phyloP scores from a whole-genome alignment of 2,113 vertebrate genomes.

The Promerops cafer region DNA sequence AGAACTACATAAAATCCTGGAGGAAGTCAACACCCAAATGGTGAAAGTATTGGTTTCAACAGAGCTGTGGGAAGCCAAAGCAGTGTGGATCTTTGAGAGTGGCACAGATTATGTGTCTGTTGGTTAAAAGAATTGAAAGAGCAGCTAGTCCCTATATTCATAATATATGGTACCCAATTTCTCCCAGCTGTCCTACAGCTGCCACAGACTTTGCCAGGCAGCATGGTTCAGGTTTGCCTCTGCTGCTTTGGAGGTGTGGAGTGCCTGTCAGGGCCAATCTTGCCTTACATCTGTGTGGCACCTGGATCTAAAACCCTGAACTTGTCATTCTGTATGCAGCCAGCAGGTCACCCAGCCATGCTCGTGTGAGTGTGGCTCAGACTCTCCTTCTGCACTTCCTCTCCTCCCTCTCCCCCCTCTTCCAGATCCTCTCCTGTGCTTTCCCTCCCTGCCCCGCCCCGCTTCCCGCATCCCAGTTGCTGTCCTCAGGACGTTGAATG shows the following conservation, averaged over 20 bases:
- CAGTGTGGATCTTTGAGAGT: not conserved
- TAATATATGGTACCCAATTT: not conserved
- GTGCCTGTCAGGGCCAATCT: not conserved
- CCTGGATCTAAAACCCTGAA: not conserved
- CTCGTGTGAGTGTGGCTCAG: fast-evolving
- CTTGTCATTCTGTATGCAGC: not conserved
- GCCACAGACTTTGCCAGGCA: not conserved
- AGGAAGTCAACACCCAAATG: not conserved
- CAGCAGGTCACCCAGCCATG: not conserved
- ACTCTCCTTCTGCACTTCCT: not conserved
- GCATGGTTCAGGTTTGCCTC: not conserved
- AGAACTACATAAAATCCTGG: not conserved
- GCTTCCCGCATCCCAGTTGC: not conserved
- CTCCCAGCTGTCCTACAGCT: not conserved
- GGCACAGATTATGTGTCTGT: not conserved
- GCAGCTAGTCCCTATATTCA: not conserved
- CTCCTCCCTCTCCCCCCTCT: not conserved
- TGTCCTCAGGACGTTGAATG: not conserved
- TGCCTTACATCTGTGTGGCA: not conserved
- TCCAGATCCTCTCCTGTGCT: not conserved
- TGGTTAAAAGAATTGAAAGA: not conserved
- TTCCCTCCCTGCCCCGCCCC: not conserved
- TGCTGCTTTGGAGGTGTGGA: not conserved
- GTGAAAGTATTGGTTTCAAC: not conserved
- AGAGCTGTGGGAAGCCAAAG: not conserved